These are phyloP conservation scores for Felis catus DNA, from an alignment of 2,113 vertebrate species.

Conservation along the genomic window DNA sequence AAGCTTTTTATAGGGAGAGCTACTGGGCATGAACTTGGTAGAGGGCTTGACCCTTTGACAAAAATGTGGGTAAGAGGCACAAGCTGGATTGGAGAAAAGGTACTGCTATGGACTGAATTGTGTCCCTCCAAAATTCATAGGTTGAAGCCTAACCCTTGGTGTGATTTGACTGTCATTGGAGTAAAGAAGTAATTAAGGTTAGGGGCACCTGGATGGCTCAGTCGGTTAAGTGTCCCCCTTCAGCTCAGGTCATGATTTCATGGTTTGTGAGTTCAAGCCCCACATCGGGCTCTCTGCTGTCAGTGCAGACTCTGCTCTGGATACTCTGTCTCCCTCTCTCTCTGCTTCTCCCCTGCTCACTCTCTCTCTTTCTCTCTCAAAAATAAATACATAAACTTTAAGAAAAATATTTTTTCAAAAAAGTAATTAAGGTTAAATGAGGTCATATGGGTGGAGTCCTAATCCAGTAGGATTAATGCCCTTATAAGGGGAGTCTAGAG, in stretches of 20 bases:
- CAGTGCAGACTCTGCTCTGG: too few relatives aligned
- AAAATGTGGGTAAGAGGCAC: not conserved
- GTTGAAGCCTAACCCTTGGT: not conserved
- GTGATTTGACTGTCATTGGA: not conserved
- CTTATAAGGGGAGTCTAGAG: not conserved
- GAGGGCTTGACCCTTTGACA: not conserved
- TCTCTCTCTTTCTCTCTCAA: too few relatives aligned
- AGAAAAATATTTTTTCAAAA: not conserved
- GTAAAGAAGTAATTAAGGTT: not conserved
- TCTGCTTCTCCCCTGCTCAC: too few relatives aligned
- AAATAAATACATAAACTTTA: too few relatives aligned
- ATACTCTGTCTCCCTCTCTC: too few relatives aligned
- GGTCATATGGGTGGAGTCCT: not conserved
- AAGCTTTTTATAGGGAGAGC: not conserved
- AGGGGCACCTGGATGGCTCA: too few relatives aligned
- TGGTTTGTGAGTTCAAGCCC: too few relatives aligned
- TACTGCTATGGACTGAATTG: not conserved
- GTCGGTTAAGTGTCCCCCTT: too few relatives aligned
- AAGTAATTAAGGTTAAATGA: not conserved
- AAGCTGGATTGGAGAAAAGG: not conserved
- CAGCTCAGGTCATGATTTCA: too few relatives aligned
- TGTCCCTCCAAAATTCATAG: not conserved
- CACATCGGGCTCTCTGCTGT: too few relatives aligned
- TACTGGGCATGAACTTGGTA: not conserved
- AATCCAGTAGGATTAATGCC: not conserved